phyloP scores from a whole-genome alignment of 2,797 vertebrate species.

The Myotis planiceps region DNA sequence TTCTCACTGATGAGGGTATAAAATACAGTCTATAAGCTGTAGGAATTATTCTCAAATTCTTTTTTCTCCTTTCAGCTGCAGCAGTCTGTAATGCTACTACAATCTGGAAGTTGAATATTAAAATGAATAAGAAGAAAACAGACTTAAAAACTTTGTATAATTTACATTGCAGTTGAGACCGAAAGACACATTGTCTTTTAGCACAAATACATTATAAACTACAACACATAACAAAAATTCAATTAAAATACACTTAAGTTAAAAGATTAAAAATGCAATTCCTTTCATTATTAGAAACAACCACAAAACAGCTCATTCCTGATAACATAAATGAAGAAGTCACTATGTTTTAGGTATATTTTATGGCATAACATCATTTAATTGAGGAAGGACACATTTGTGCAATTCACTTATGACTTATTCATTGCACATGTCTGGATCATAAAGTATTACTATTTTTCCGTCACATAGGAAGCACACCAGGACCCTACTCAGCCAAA shows the following conservation, averaged over 20 bases:
- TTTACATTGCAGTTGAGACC: not conserved
- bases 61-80: conserved; percentile 27
- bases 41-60: not conserved
- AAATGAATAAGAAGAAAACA: conserved; percentile 55
- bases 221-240: not conserved
- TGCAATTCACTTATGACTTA: not conserved
- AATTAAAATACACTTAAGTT: conserved; percentile 18
- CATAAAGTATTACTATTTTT: not conserved
- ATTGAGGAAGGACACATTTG: not conserved
- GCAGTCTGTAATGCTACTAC: not conserved
- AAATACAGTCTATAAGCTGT: conserved; percentile 24
- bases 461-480: not conserved
- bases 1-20: not conserved
- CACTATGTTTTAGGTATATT: not conserved
- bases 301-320: not conserved
- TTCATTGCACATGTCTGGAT: not conserved
- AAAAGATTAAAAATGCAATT: conserved; percentile 16
- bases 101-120: conserved; percentile 38
- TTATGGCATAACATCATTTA: not conserved
- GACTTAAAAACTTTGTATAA: conserved; percentile 46
- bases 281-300: conserved; percentile 39
- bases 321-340: not conserved
- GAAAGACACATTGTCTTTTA: conserved; percentile 9
- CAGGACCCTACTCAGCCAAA: not conserved
- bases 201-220: not conserved